phyloP scores from a whole-genome alignment of 2,797 vertebrate species.

The Scarus forsteni region DNA sequence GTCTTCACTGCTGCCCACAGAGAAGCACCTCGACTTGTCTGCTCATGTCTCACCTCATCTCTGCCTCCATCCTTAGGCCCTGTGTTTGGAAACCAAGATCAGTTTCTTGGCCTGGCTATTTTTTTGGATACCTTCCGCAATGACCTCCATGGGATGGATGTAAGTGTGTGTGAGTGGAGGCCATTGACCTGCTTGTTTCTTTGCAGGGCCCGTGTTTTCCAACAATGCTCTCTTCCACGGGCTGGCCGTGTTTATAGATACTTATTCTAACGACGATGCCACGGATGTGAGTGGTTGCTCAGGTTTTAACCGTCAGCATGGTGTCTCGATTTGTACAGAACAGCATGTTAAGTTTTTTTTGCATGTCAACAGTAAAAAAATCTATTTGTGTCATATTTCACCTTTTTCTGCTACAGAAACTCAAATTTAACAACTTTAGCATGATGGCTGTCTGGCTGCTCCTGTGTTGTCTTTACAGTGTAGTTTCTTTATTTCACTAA shows the following conservation, averaged over 20 bases:
- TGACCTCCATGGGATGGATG: constrained; percentile 87
- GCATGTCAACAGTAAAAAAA: constrained; percentile 29
- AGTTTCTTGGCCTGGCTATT: constrained; percentile 85
- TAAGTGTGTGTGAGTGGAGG: constrained; percentile 74
- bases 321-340: constrained; percentile 3
- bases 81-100: constrained; percentile 87
- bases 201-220: constrained; percentile 94
- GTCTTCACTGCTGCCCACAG: constrained; percentile 23
- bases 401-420: neutral
- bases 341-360: constrained; percentile 18
- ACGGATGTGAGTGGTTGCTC: constrained; percentile 89
- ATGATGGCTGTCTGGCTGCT: neutral
- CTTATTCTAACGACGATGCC: constrained; percentile 95
- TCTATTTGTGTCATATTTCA: constrained; percentile 1
- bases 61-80: constrained; percentile 83
- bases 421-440: neutral
- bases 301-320: constrained; percentile 55
- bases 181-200: constrained; percentile 73
- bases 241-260: constrained; percentile 95
- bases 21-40: constrained; percentile 21
- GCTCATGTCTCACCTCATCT: constrained; percentile 72
- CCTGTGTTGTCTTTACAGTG: neutral
- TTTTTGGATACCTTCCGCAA: constrained; percentile 90
- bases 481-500: neutral
- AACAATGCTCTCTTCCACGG: constrained; percentile 95